phyloP scores from a whole-genome alignment of 2,797 vertebrate genomes.

The Gallinago stenura region DNA sequence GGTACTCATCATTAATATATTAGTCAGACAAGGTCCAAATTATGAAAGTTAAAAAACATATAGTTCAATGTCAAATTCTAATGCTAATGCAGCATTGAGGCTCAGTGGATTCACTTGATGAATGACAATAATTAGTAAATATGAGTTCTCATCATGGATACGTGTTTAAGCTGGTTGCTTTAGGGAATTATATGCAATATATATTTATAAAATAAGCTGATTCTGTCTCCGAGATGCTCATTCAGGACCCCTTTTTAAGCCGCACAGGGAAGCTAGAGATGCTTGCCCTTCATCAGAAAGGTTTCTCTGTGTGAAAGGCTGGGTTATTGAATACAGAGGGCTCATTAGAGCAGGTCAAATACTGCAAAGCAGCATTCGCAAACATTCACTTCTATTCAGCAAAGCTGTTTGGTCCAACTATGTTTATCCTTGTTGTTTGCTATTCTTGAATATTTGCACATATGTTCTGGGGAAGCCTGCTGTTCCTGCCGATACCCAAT shows the following conservation, averaged over 20 bases:
- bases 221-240: background rate
- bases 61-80: conserved; percentile 36
- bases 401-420: background rate
- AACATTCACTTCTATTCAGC: background rate
- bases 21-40: background rate
- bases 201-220: background rate
- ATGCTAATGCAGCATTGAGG: background rate
- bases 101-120: conserved; percentile 23
- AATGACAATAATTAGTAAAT: conserved; percentile 47
- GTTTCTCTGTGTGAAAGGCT: background rate
- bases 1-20: background rate
- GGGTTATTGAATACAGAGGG: background rate
- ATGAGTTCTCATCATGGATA: conserved; percentile 2
- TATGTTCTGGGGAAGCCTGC: conserved; percentile 69
- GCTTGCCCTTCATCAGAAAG: background rate
- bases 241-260: background rate
- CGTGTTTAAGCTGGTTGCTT: background rate
- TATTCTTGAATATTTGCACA: conserved; percentile 68
- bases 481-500: conserved; percentile 11
- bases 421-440: conserved; percentile 64
- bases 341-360: background rate
- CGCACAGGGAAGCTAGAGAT: background rate
- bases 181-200: background rate
- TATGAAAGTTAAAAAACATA: background rate
- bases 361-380: conserved; percentile 23